phyloP scores from a whole-genome alignment of 2,797 vertebrate genomes.

The Silurus aristotelis region DNA sequence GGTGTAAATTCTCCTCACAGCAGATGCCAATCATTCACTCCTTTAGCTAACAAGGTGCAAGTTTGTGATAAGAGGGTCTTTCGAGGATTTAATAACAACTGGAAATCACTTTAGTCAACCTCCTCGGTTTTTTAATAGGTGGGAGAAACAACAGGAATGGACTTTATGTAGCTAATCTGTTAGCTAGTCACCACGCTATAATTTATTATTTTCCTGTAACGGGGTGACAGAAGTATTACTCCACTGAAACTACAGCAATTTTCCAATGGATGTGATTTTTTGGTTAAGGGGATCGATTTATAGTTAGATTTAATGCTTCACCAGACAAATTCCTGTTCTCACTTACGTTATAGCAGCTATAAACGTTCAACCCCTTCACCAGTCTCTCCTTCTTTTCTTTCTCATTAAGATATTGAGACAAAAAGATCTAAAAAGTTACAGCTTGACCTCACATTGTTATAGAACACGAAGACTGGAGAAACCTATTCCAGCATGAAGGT shows the following conservation, averaged over 20 bases:
- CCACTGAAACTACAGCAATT: background rate
- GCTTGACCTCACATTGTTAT: too few relatives aligned
- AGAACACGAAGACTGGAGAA: too few relatives aligned
- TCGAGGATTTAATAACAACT: background rate
- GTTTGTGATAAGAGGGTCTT: background rate
- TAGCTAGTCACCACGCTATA: background rate
- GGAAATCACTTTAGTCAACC: background rate
- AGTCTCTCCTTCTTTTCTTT: too few relatives aligned
- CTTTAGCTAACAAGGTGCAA: background rate
- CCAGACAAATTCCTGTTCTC: too few relatives aligned
- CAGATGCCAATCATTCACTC: background rate
- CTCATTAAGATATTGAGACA: too few relatives aligned
- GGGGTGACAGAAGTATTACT: background rate
- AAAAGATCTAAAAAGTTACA: too few relatives aligned
- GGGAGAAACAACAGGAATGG: background rate
- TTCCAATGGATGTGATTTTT: too few relatives aligned
- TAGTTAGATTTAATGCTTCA: too few relatives aligned
- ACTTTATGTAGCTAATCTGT: background rate
- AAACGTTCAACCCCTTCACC: too few relatives aligned
- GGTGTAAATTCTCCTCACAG: background rate
- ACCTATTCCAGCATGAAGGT: too few relatives aligned
- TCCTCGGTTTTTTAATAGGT: background rate
- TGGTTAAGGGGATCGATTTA: too few relatives aligned
- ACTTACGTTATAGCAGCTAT: too few relatives aligned
- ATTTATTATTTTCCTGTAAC: background rate